Conservation (phyloP, 2,888 invertebrate genomes). For the Troides oblongomaculatus region DNA sequence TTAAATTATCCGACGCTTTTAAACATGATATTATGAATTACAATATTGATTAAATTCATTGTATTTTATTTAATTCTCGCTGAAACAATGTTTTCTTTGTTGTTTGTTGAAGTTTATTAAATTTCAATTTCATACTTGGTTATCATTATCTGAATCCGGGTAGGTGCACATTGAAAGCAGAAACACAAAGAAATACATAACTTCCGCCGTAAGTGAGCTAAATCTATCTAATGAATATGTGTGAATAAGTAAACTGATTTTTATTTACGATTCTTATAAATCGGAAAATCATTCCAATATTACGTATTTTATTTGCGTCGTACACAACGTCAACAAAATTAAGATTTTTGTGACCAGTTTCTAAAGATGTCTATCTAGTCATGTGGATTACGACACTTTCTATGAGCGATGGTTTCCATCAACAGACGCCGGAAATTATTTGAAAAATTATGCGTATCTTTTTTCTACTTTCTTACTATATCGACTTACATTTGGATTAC, state of each 20-base stretch:
- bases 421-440: no score
- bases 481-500: no score
- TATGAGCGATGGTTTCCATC: no score
- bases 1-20: conserved; percentile 17
- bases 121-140: background rate
- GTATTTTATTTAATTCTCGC: conserved; percentile 14
- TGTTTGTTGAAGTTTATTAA: no score
- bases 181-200: conserved; percentile 9
- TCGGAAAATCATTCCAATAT: background rate
- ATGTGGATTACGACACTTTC: no score
- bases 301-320: no score
- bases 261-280: background rate
- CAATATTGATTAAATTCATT: conserved; percentile 11
- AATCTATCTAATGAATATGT: conserved; percentile 13
- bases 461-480: no score
- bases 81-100: background rate
- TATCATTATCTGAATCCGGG: background rate
- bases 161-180: conserved; percentile 4
- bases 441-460: no score
- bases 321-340: no score
- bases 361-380: no score
- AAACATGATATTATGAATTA: conserved; percentile 25
- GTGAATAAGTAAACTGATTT: background rate
- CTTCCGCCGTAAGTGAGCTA: conserved; percentile 5
- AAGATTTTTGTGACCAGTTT: no score